Base-by-base conservation (phyloP, 2,888 invertebrate species). In the Cylindroiulus punctatus region DNA sequence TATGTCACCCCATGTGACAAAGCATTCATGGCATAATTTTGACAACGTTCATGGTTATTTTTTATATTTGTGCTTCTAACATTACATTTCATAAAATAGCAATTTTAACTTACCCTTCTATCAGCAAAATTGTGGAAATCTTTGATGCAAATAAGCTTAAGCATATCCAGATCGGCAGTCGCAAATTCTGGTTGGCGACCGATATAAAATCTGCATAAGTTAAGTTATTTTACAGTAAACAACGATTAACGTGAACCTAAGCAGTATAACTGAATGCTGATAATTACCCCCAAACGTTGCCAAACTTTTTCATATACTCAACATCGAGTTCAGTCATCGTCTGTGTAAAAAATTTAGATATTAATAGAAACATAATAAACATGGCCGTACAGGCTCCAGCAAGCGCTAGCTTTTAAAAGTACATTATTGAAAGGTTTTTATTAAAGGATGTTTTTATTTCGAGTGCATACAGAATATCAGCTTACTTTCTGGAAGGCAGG, bases 111-210 rank as follows among this genome's bases (percentile, higher is more conserved):
- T 65, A 86, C 86, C 52, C 86, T 40, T 86, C 86, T 76, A 40
- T 86, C 86, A 2, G 32, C n/a, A 36, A 86, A 86, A 57, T 57
- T 14, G 19, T 83, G 42, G 32, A 86, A 86, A 52, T 86, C 57
- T 83, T 86, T 86, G 22, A 86, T 83, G 10, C 10, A 5, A 52
- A 86, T 32, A 0, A 19, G 8, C 30, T 86, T 86, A 8, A 86
- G 42, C 40, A 86, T 32, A 36, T 86, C 86, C 44, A 83, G 40
- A 22, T 86, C 86, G 1, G n/a, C 32, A 12, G 52, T 57, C 12
- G 84, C 12, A 14, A 86, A n/a, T 8, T n/a, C 42, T n/a, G 86
- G 86, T 52, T 83, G 0, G n/a, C 86, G 26, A 7, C 26, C 32
- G 7, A 47, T 36, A 32, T 86, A 86, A 42, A 17, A 12, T 22